A percentile compares a stretch with the other conserved stretches of the same genome.
phyloP scores from a whole-genome alignment of 2,888 invertebrate species.

The Mythimna impura region DNA sequence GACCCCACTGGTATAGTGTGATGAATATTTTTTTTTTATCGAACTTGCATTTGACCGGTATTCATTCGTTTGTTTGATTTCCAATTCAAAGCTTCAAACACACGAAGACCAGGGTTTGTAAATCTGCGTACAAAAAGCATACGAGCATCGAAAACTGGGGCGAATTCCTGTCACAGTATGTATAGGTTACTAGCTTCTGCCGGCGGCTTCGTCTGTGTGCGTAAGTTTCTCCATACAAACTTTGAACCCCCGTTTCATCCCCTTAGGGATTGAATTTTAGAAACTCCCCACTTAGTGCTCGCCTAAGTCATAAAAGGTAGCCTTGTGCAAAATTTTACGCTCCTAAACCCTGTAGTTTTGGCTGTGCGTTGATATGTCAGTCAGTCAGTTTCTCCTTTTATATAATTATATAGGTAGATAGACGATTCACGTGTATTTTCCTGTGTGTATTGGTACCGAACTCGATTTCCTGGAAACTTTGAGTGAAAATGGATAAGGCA shows the following conservation, averaged over 20 bases:
- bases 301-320: too few relatives aligned
- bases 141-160: background rate
- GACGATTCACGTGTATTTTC: too few relatives aligned
- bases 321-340: too few relatives aligned
- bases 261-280: too few relatives aligned
- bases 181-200: background rate
- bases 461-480: background rate
- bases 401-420: too few relatives aligned
- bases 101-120: constrained; percentile 13
- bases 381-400: too few relatives aligned
- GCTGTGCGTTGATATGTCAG: too few relatives aligned
- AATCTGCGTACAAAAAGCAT: constrained; percentile 1
- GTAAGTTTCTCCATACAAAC: too few relatives aligned
- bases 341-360: too few relatives aligned
- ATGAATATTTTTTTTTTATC: background rate
- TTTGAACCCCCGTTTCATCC: too few relatives aligned
- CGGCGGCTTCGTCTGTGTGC: too few relatives aligned
- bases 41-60: background rate
- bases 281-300: too few relatives aligned
- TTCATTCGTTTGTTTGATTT: background rate
- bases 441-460: constrained; percentile 3
- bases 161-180: background rate
- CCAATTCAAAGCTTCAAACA: background rate
- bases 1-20: background rate
- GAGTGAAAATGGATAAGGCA: constrained; percentile 17